Evolutionary conservation across 2,888 invertebrate genomes (phyloP), one percentile per base, ranked within the genome.

Genomic region (Polylopha cassiicola): DNA sequence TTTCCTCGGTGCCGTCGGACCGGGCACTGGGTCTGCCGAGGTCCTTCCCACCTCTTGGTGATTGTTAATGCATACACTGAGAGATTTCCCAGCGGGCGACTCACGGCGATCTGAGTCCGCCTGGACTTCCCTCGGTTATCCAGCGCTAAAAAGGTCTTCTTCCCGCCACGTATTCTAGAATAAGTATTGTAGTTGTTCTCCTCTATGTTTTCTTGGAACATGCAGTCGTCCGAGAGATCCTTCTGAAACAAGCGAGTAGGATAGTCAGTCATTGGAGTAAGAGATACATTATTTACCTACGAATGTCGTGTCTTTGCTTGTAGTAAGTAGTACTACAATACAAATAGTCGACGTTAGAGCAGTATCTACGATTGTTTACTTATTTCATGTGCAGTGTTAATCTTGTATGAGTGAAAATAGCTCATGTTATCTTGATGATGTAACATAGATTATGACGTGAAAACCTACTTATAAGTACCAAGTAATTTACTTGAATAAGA

Each of bases 161-260:
- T 86, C 58, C 89, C 88, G 49, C 78, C 86, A 50, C 81, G 73
- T 77, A 91, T 89, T 72, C 91, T 90, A 61, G 93, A 92, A 84
- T 95, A 95, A 42, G 92, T 93, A 76, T 94, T 95, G 87, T 94
- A 95, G 74, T 93, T 90, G 78, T 94, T 91, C 75, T 91, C 90
- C 76, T 92, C 94, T 77, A 94, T 90, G 71, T 90, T 91, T 86
- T 95, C 95, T 82, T 93, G 92, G 89, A 95, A 94, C 73, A 94
- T 89, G 87, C 95, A 95, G 65, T 92, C 92, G 72, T 92, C 91
- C 69, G 90, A 91, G 87, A 92, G 93, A 78, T 92, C 91, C 86
- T 90, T 91, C 94, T 95, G 93, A 63, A 92, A 93, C 88, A 89
- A 86, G 63, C 62, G 61, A 75, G 70, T 74, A 34, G 34, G 50